A percentile compares a stretch with the other conserved stretches of the same genome.
These are phyloP conservation scores for Mobula birostris DNA, from an alignment of 2,113 vertebrate species.

Conservation along the genomic window DNA sequence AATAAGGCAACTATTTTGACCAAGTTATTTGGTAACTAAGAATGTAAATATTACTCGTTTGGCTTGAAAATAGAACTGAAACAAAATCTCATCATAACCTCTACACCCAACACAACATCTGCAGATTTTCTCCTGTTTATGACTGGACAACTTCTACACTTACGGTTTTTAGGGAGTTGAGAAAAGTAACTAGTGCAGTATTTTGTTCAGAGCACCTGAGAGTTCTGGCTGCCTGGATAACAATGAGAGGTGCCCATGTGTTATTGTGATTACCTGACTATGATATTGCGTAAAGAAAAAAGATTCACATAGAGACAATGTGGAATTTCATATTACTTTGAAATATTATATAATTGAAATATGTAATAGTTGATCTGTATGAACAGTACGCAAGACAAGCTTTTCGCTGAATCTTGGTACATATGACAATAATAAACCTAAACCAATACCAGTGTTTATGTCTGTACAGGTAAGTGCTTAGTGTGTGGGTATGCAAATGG, in stretches of 20 bases:
- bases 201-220: neutral
- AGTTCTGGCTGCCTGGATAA: neutral
- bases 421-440: too few species aligned
- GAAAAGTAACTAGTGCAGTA: neutral
- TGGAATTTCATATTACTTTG: neutral
- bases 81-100: neutral
- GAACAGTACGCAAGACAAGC: too few species aligned
- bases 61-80: neutral
- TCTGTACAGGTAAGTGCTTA: too few species aligned
- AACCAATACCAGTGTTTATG: too few species aligned
- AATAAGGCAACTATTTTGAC: conserved; percentile 19
- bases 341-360: neutral
- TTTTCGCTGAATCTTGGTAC: too few species aligned
- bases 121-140: too few species aligned
- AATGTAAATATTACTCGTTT: conserved; percentile 18
- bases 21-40: neutral
- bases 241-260: too few species aligned
- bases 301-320: neutral
- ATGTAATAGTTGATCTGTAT: neutral
- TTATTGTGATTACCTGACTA: neutral
- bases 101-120: too few species aligned
- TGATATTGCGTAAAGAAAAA: neutral
- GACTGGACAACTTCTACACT: too few species aligned
- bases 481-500: too few species aligned
- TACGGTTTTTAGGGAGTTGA: neutral